Base-by-base conservation (phyloP, 2,888 invertebrate species). In the Anoplius nigerrimus region DNA sequence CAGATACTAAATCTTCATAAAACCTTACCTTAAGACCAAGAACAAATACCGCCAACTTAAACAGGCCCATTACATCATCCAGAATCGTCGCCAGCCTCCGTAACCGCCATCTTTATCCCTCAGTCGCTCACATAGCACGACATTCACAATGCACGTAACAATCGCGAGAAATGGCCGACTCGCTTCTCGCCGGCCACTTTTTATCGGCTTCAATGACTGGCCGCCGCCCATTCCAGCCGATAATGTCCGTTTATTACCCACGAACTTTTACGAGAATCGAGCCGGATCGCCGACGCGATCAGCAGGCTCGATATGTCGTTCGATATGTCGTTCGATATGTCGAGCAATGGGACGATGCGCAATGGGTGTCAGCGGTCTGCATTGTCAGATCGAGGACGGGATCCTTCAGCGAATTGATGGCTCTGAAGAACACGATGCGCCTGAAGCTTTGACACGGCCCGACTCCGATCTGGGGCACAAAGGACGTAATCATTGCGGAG, bases 381-480 rank as follows among this genome's bases (percentile, higher is more conserved):
- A 53, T 57, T 60, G 66, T 48, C 62, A 56, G 60, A 63, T 51
- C 66, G 70, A 66, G 66, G 66, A 62, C 65, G 54, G 54, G 60
- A 66, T 66, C 63, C 66, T 54, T 42, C 71, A 63, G 66, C 61
- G 66, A 70, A 72, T 70, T 66, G 60, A 70, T 66, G 45, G 66
- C 54, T 46, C n/a, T 64, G 55, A 58, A 64, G 61, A 59, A 51
- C 48, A 69, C 42, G 60, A 46, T 24, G 2, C 45, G 46, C 65
- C 20, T 20, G 66, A 48, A 24, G 52, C 54, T 61, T 51, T 6
- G 69, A 51, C 45, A 59, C 16, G 45, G 58, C 58, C 57, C 61
- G 57, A 27, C 58, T 58, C 59, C 68, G 20, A 22, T n/a, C 34
- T 11, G 34, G 1, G 11, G 34, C 34, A 34, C 34, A 34, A 34